These are phyloP conservation scores for Himalopsyche phryganea DNA, from an alignment of 1,140 invertebrate genomes.

Conservation along the genomic window DNA sequence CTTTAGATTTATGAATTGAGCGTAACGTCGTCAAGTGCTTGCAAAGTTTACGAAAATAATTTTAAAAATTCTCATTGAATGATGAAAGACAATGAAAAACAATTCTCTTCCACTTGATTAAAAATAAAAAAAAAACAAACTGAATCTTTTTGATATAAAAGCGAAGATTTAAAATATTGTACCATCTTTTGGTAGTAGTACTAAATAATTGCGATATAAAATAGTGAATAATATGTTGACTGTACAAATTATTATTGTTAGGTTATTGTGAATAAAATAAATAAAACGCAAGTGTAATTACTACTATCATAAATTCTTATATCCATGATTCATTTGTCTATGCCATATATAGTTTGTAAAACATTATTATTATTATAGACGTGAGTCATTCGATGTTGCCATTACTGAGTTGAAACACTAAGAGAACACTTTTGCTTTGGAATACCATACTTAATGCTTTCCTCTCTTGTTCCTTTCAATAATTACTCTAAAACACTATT, in stretches of 20 bases:
- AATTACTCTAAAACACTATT: no score
- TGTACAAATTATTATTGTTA: conserved; percentile 35
- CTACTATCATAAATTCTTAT: conserved; percentile 28
- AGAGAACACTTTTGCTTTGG: no score
- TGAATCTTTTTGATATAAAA: not conserved
- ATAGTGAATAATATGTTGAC: conserved; percentile 26
- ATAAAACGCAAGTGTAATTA: conserved; percentile 29
- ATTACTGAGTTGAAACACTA: not conserved
- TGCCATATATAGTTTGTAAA: conserved; percentile 35
- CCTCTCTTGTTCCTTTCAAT: no score
- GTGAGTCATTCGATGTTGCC: conserved; percentile 28
- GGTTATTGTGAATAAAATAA: conserved; percentile 32
- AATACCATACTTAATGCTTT: no score
- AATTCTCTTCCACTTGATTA: not conserved
- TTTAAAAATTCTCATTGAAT: no score
- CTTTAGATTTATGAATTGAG: not conserved
- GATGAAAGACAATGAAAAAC: not conserved
- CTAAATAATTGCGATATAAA: conserved; percentile 15
- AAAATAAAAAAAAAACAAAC: not conserved
- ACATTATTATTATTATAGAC: conserved; percentile 19
- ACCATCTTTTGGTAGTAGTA: conserved; percentile 2
- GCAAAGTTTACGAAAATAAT: no score
- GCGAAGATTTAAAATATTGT: conserved; percentile 1
- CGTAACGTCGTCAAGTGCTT: no score
- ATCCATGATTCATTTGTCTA: conserved; percentile 34